Evolutionary conservation across 1,140 invertebrate genomes (phyloP), one percentile per base, ranked within the genome.

Genomic region (Limonius californicus): DNA sequence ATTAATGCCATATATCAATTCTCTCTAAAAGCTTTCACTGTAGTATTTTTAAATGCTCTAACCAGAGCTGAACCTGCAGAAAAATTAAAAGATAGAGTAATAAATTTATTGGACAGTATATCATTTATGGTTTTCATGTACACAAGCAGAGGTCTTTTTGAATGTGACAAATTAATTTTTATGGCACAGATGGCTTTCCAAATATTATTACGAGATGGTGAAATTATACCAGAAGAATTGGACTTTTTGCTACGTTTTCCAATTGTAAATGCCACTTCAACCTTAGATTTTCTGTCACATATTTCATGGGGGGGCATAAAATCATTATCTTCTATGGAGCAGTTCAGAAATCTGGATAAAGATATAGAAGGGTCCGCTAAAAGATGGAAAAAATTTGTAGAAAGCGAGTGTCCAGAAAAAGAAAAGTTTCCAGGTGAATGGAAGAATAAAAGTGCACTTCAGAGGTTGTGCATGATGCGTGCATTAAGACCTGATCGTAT

Each of bases 1-100:
- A 97, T 98, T 62, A 95, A 97, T 78, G 92, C 91, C 50, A 93
- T 98, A 68, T 98, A 98, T 77, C 94, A 97, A 72, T 98, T 98
- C 80, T 97, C 94, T 0, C 74, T 98, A 23, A 97, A 97, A 16
- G 92, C 95, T 0, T 97, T 96, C 78, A 95, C 88, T 68, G 88
- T 92, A 1, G 94, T 97, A 0, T 98, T 98, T 78, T 88, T 90
- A 68, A 92, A 92, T 70, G 92, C 94, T 0, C 87, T 98, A 54
- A 79, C 83, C 16, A 83, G 80, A 62, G 87, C 93, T 0, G 82
- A 85, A 32, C 74, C 81, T 2, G 82, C 85, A 1, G 88, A 94
- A 12, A 82, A 80, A 1, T 78, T 95, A 0, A 82, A 84, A 53
- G 78, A 83, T n/a, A 76, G 94, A 23, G 91, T 97, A 1, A 60